Evolutionary conservation across 2,797 vertebrate species (phyloP).

Genomic region (Acanthopagrus latus): DNA sequence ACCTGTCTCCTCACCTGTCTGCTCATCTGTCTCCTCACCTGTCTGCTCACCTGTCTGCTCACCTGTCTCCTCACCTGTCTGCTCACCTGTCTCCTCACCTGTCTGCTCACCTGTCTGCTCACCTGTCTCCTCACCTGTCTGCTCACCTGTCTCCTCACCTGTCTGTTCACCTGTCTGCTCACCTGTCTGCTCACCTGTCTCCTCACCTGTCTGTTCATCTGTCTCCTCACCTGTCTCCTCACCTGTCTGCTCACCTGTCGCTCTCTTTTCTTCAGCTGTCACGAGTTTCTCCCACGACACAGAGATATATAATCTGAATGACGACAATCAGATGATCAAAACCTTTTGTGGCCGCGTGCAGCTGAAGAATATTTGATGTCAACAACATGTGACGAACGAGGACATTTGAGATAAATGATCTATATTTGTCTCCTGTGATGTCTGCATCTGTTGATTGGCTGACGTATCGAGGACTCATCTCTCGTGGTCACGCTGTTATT

Average conservation of each 20-base stretch:
- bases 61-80: too few species aligned
- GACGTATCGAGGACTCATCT: conserved; percentile 13
- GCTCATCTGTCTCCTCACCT: too few species aligned
- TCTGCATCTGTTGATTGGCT: not conserved
- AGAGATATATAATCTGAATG: not conserved
- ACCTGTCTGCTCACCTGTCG: not conserved
- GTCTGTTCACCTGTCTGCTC: too few species aligned
- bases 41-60: too few species aligned
- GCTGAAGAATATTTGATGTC: not conserved
- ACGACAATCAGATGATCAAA: not conserved
- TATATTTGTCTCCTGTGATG: conserved; percentile 21
- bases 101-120: too few species aligned
- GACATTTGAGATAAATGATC: not conserved
- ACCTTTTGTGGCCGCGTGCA: not conserved
- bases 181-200: too few species aligned
- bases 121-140: too few species aligned
- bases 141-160: too few species aligned
- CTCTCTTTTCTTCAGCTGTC: not conserved
- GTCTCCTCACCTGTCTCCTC: too few species aligned
- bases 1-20: too few species aligned
- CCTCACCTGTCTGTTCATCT: too few species aligned
- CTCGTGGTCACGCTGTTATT: conserved; percentile 21
- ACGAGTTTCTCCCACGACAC: not conserved
- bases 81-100: too few species aligned
- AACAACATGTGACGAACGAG: conserved; percentile 14